Evolutionary conservation across 2,888 invertebrate species (phyloP), one percentile per base, ranked within the genome.

Genomic region (Ptychoptera albimana): DNA sequence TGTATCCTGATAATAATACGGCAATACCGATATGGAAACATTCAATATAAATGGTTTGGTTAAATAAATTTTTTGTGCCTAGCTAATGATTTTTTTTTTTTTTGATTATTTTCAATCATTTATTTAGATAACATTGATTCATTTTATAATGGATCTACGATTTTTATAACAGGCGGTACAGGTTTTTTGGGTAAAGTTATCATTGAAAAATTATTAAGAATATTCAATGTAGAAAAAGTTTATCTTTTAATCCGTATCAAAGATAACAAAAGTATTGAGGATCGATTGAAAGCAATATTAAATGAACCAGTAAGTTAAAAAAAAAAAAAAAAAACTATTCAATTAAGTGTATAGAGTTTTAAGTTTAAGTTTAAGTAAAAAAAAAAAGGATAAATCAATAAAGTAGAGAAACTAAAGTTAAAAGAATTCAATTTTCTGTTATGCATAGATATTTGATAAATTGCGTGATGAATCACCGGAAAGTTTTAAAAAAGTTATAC

Each of bases 381-480:
- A n/a, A n/a, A n/a, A n/a, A n/a, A 23, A 23, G 23, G 7, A 23
- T 23, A 23, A 23, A 23, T 23, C 23, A 23, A 23, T 3, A 23
- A 23, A 3, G 23, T 23, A 23, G 23, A 23, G 23, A 23, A 23
- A 23, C 4, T 23, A 5, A 5, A 23, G 23, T 23, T 23, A 23
- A 5, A 23, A 23, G 23, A 23, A 23, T 13, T 37, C 39, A 30
- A 46, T 46, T 29, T 50, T 46, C 14, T 51, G 23, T 46, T 47
- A 23, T 12, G 50, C 45, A n/a, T 44, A 74, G 75, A 59, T 74
- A 44, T 77, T 75, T 56, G 73, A 75, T 51, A 61, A 60, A 49
- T 53, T 77, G 44, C 68, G 70, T 41, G 55, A 57, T 2, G 63
- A 68, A 43, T 54, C 60, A 29, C 71, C 73, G 1, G 58, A 62